Conservation (phyloP, 2,888 invertebrate species). For the Macrophya annulata region DNA sequence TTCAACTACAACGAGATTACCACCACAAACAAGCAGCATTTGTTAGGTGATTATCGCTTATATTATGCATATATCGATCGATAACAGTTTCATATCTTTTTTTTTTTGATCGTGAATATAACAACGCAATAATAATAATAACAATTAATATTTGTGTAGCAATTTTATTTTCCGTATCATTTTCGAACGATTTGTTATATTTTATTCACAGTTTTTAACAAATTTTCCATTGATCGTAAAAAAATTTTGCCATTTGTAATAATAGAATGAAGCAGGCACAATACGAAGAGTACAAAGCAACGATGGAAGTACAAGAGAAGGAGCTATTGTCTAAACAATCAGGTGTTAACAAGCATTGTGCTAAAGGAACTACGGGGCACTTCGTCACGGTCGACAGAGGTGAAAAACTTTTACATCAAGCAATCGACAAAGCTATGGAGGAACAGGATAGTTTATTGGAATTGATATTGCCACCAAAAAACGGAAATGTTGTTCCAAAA, state of each 20-base stretch:
- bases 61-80: conserved; percentile 4
- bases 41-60: conserved; percentile 68
- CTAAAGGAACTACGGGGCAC: conserved; percentile 65
- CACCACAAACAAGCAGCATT: conserved; percentile 85
- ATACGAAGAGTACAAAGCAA: conserved; percentile 74
- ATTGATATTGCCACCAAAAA: conserved; percentile 68
- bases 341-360: conserved; percentile 64
- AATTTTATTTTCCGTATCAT: not conserved
- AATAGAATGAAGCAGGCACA: conserved; percentile 77
- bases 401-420: conserved; percentile 72
- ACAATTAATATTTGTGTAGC: not conserved
- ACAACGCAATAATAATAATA: not conserved
- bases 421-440: conserved; percentile 85
- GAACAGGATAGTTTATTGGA: conserved; percentile 84
- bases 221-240: not conserved
- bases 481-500: conserved; percentile 76
- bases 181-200: not conserved
- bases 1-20: conserved; percentile 86
- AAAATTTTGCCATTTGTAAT: not conserved
- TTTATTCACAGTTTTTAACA: conserved; percentile 1
- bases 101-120: not conserved
- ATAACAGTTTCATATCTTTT: not conserved
- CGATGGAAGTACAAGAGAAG: conserved; percentile 69
- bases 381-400: conserved; percentile 62
- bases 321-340: conserved; percentile 68